Base-by-base conservation (phyloP, 2,113 vertebrate species). In the Microtus montanus region DNA sequence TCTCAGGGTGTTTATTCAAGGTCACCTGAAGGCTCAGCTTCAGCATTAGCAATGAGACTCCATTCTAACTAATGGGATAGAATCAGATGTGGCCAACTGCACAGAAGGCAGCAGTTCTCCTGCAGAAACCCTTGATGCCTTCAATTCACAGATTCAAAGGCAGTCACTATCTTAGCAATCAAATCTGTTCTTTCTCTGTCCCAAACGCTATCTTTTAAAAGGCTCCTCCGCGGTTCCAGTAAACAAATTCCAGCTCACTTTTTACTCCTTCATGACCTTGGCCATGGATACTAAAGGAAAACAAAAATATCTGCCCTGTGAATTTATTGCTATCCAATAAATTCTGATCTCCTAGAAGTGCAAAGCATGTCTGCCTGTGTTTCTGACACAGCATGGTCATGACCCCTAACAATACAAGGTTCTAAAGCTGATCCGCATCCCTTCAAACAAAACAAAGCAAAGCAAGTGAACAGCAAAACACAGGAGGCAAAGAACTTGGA, bases 231-330 rank as follows among this genome's bases (percentile, higher is more conserved):
- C 41, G 58, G 33, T n/a, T 77, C 52, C 80, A 41, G 28, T 58
- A 94, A 83, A 86, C 52, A 95, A 93, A 80, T 58, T 64, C 93
- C 70, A 94, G 30, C 52, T 86, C 33, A 87, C 22, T 38, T 93
- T 61, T 74, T 44, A 82, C 33, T 85, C 64, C 30, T 63, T 24
- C 7, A 86, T 14, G 28, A 24, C 24, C 58, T 64, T 17, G 14
- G 82, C 26, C 61, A 64, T 38, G 30, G 30, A 47, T 70, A 70
- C 26, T 49, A 70, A 49, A 49, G 12, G 33, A 33, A n/a, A 49
- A 12, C 19, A 70, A 7, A n/a, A 49, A 68, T 52, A n/a, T 35
- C 64, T 68, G 19, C 41, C 28, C 41, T 85, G 38, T 66, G 17
- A 85, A 66, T 66, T 66, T 85, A 68, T 33, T 66, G 63, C 9